Base-by-base conservation (phyloP, 2,113 vertebrate genomes). In the Lepus europaeus region DNA sequence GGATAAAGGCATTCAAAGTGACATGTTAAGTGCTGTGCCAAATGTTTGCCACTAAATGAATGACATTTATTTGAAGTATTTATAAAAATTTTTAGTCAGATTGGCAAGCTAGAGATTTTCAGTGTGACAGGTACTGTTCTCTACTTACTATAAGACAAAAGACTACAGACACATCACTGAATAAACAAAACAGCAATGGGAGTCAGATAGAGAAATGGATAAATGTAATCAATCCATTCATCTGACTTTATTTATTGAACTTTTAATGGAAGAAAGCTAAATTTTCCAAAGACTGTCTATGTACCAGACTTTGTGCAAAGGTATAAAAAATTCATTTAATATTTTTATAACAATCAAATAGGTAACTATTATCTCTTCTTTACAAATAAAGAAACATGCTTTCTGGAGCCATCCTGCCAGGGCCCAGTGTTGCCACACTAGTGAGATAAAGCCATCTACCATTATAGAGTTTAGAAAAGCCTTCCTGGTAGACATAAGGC, bases 231-330 rank as follows among this genome's bases (percentile, higher is more conserved):
- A 27, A 89, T 59, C 27, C 2, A 10, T 45, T 83, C 74, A 89
- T 72, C 53, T 33, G 63, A n/a, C 4, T 20, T 25, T 69, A 84
- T 36, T 87, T 88, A 59, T 6, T 31, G 56, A 64, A 53, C 7
- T 23, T 1, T 51, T 45, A 87, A 70, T 59, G 86, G 16, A 53
- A 86, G 1, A 59, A 5, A 90, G 23, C 2, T 45, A 36, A 69
- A 11, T 3, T 63, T 81, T 90, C 56, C 53, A 73, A 25, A 81
- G 22, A 2, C 22, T 87, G 92, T 91, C 39, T 91, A 29, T 68
- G 49, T 76, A 64, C 13, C 63, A 94, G 78, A 5, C 64, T 61
- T 49, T 81, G 33, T 93, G 49, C 7, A 69, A 93, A 95, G 53
- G 74, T 70, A 51, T 23, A 86, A 53, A 81, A 78, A 29, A 19